Evolutionary conservation across 2,888 invertebrate genomes (phyloP).

Genomic region (Drosophila sordidapex): DNA sequence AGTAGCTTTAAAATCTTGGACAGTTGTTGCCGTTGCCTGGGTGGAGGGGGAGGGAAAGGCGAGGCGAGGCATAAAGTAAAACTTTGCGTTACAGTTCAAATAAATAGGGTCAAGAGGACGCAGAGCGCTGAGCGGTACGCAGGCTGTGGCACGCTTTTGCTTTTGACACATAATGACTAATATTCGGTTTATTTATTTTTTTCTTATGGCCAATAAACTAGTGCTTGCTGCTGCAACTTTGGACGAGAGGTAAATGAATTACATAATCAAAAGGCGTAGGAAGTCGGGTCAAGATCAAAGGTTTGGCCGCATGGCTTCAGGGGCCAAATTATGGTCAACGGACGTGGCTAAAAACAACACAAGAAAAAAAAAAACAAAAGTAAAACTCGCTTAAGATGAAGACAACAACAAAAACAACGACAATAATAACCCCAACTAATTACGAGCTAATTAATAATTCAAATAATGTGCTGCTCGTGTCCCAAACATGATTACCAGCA

Average conservation of each 20-base stretch:
- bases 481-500: conserved; percentile 27
- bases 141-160: conserved; percentile 24
- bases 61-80: conserved; percentile 44
- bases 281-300: conserved; percentile 64
- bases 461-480: conserved; percentile 68
- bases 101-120: conserved; percentile 69
- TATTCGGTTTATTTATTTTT: conserved; percentile 14
- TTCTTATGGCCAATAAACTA: conserved; percentile 61
- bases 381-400: conserved; percentile 49
- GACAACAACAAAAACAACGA: conserved; percentile 43
- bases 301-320: conserved; percentile 37
- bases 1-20: conserved; percentile 68
- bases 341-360: conserved; percentile 59
- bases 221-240: conserved; percentile 48
- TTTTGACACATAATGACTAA: conserved; percentile 75
- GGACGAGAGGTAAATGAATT: conserved; percentile 67
- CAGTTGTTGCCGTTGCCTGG: conserved; percentile 44
- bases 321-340: conserved; percentile 70
- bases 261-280: conserved; percentile 72
- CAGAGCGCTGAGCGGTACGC: background rate
- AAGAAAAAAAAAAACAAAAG: conserved; percentile 3
- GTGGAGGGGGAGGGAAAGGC: background rate
- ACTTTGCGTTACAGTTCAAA: conserved; percentile 60
- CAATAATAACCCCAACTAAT: conserved; percentile 62
- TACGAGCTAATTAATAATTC: conserved; percentile 80